Percentiles rank a stretch among this genome's conserved stretches.
Conservation (phyloP, 2,113 vertebrate genomes). For the Grallaria varia region DNA sequence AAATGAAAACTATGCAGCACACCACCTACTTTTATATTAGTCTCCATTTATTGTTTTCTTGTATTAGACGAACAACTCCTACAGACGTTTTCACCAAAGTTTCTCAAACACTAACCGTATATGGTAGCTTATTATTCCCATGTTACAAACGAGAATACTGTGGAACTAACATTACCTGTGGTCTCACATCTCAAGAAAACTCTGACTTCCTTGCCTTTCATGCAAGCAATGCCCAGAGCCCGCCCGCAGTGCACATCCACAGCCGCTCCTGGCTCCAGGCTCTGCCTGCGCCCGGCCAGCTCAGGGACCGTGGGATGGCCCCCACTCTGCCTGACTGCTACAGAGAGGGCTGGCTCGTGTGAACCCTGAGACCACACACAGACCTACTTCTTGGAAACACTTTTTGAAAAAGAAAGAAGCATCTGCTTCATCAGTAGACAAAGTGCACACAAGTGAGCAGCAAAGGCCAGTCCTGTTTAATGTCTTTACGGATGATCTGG, state of each 20-base stretch:
- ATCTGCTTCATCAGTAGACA: not conserved
- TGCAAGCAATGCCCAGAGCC: not conserved
- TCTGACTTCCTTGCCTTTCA: fast-evolving
- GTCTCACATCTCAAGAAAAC: not conserved
- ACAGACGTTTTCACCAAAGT: not conserved
- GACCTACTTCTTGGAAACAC: not conserved
- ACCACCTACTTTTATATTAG: not conserved
- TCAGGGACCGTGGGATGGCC: fast-evolving
- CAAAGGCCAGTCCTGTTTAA: not conserved
- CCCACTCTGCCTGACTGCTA: not conserved
- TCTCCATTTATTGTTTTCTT: not conserved
- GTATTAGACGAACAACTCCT: not conserved
- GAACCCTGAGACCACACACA: not conserved
- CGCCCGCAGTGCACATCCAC: fast-evolving
- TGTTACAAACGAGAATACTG: not conserved
- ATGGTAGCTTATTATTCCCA: not conserved
- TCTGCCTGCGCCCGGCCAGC: not conserved
- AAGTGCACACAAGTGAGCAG: not conserved
- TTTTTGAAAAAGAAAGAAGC: not conserved
- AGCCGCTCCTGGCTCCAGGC: fast-evolving
- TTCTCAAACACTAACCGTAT: not conserved
- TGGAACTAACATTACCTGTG: not conserved
- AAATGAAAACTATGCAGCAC: not conserved
- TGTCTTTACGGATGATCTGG: not conserved
- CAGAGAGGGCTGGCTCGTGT: not conserved